Evolutionary conservation across 2,888 invertebrate species (phyloP), one percentile per base, ranked within the genome.

Genomic region (Dryococelus australis): DNA sequence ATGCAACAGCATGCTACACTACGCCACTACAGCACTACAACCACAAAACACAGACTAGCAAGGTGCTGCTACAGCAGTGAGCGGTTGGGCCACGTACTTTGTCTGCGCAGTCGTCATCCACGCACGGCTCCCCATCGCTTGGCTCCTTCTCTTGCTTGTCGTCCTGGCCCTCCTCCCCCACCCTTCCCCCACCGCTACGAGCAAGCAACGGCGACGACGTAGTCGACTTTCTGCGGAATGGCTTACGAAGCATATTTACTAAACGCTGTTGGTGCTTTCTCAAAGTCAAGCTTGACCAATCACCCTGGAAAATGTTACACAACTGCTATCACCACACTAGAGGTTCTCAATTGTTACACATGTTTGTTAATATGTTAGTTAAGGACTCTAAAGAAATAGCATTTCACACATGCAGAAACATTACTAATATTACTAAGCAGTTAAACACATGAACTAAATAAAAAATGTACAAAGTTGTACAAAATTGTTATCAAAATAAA

Each of bases 171-270:
- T 43, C 87, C 24, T 87, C 87, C 79, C 79, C 84, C 80, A 85
- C 86, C 43, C 86, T 85, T 87, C 87, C 86, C 78, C 85, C 87
- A 47, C 86, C 86, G 43, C 86, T 84, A 85, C 47, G 85, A 83
- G 87, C 85, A 43, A 88, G 87, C 83, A 95, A 94, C 3, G 95
- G 95, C 89, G 95, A 95, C 88, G 95, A 94, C 10, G 95, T 95
- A 43, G 94, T 95, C 78, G 95, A 95, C 92, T 95, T 95, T 92
- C 95, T 94, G 89, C 95, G 93, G 92, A 96, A 96, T 80, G 96
- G 96, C 90, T 95, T 94, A 89, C 94, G 93, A 90, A 96, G 94
- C 91, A 95, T 93, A 92, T 94, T 94, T 92, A 95, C 95, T 92
- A 95, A 93, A 90, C 94, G 94, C 92, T 93, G 92, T 91, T 94